Base-by-base conservation (phyloP, 2,113 vertebrate species). In the Procavia capensis region DNA sequence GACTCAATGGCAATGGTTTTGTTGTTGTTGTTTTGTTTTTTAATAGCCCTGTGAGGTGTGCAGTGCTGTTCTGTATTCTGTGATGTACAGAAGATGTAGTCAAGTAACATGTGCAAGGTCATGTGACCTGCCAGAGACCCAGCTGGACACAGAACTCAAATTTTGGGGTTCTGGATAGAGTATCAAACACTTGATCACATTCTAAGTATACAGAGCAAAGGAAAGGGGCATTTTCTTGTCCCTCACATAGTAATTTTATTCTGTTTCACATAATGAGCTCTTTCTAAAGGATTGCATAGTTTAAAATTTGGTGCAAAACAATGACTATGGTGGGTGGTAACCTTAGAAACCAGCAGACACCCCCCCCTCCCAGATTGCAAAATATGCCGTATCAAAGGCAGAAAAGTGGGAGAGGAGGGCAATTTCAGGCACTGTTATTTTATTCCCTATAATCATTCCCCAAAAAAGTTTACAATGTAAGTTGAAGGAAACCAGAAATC, bases 401-500 rank as follows among this genome's bases (percentile, higher is more conserved):
- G 88, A 90, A 86, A 85, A 82, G 22, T 61, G 22, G 47, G 7
- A 36, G 63, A 90, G 87, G 63, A 86, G 36, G 64, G 64, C 11
- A 80, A 70, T 89, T 83, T 84, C n/a, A 96, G 93, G 54, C 91
- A 68, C 47, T 66, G 24, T 83, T 92, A 86, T 75, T 95, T 90
- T 93, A 72, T 96, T 96, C 87, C 31, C n/a, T 78, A 74, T 74
- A 84, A 80, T 31, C 57, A 95, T 97, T 93, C n/a, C n/a, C 2
- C n/a, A 68, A 68, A 68, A n/a, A 66, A 0, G 0, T 97, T 94
- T 94, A 74, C 89, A 41, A 36, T 90, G 45, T 47, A 97, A 97
- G 94, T 88, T 68, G 94, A 97, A 98, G 92, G 75, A 94, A 94
- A 50, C 75, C 75, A 97, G 89, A 95, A 82, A 88, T 97, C 93